Evolutionary conservation across 1,140 invertebrate species (phyloP).

Genomic region (Drosophila trapezifrons): DNA sequence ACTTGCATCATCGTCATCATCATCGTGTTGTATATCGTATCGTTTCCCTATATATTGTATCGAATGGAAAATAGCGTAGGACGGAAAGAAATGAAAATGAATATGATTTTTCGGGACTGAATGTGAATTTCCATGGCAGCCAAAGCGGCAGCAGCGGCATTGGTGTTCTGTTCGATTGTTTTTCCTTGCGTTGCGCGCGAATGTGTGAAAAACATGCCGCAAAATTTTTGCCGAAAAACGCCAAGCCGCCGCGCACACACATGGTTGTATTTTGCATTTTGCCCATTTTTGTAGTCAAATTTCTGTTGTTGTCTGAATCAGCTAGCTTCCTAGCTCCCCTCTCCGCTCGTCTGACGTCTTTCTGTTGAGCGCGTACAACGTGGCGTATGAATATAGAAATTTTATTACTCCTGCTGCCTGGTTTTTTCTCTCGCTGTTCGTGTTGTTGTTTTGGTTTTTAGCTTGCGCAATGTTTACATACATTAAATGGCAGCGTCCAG

Average conservation of each 20-base stretch:
- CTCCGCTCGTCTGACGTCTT: conserved; percentile 33
- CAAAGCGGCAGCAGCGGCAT: conserved; percentile 56
- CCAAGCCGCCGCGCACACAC: conserved; percentile 56
- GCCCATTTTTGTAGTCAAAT: conserved; percentile 81
- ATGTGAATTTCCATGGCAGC: conserved; percentile 68
- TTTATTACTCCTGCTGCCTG: conserved; percentile 35
- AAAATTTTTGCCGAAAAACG: conserved; percentile 74
- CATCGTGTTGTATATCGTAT: conserved; percentile 1
- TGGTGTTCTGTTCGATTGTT: conserved; percentile 66
- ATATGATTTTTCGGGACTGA: conserved; percentile 13
- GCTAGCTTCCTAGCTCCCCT: conserved; percentile 34
- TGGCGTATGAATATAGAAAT: conserved; percentile 73
- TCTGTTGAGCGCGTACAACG: conserved; percentile 57
- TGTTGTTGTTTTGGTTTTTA: conserved; percentile 62
- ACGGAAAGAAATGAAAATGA: conserved; percentile 25
- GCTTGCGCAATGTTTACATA: conserved; percentile 79
- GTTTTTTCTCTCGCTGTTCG: conserved; percentile 8
- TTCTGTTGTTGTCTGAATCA: conserved; percentile 74
- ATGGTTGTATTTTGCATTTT: conserved; percentile 72
- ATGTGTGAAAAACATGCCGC: conserved; percentile 82
- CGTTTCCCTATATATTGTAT: conserved; percentile 8
- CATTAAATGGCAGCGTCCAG: conserved; percentile 59
- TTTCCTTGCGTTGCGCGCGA: conserved; percentile 60
- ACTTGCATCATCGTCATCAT: conserved; percentile 71
- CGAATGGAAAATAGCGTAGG: conserved; percentile 42